phyloP scores from a whole-genome alignment of 2,797 vertebrate genomes.

The Periophthalmus magnuspinnatus region DNA sequence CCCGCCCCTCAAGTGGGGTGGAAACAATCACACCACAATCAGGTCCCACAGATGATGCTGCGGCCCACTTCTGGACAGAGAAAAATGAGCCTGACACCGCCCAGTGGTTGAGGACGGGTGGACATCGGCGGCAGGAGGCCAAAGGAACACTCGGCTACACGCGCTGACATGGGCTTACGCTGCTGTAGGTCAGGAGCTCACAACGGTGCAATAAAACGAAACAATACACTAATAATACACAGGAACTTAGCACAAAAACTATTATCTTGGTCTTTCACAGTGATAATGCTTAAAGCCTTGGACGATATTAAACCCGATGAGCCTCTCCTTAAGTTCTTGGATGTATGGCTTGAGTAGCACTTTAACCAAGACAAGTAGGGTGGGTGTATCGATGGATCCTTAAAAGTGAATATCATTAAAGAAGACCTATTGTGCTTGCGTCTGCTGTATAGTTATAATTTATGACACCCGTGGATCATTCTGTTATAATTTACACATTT shows the following conservation, averaged over 20 bases:
- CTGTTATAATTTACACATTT: no score
- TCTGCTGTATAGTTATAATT: no score
- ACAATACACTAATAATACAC: not conserved
- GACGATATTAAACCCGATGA: no score
- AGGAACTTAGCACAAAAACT: not conserved
- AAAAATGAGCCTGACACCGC: conserved; percentile 32
- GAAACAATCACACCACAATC: conserved; percentile 67
- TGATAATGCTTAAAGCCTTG: no score
- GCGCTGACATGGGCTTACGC: conserved; percentile 26
- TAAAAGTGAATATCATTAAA: no score
- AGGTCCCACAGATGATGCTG: conserved; percentile 29
- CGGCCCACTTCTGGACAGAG: conserved; percentile 39
- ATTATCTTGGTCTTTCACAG: not conserved
- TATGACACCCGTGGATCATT: no score
- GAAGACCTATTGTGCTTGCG: no score
- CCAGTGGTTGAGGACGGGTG: conserved; percentile 31
- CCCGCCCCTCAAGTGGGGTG: conserved; percentile 57
- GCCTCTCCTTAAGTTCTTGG: no score
- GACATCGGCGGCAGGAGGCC: conserved; percentile 23
- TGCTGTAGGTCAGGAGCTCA: conserved; percentile 37
- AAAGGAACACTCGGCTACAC: conserved; percentile 30
- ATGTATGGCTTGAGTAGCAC: no score
- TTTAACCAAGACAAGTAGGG: no score
- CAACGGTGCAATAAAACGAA: conserved; percentile 24
- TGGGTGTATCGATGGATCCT: no score